A percentile compares a stretch with the other conserved stretches of the same genome.
phyloP scores from a whole-genome alignment of 2,113 vertebrate genomes.

The Melanocharis versteri region DNA sequence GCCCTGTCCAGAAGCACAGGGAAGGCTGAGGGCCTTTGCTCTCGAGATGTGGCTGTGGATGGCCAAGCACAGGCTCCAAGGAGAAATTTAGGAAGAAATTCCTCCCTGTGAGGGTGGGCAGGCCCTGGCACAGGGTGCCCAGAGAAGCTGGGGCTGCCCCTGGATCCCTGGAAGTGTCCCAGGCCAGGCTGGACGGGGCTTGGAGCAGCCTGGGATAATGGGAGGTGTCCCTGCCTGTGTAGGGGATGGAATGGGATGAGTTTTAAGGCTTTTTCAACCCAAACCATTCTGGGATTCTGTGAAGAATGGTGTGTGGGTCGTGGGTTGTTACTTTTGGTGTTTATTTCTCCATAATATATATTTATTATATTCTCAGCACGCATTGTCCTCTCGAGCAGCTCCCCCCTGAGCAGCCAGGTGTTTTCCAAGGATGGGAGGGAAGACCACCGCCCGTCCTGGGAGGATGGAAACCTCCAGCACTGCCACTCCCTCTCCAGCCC shows the following conservation, averaged over 20 bases:
- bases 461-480: neutral
- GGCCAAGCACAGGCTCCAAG: neutral
- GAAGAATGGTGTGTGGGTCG: neutral
- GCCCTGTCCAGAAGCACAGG: neutral
- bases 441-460: rapidly evolving
- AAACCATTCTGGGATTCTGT: neutral
- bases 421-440: neutral
- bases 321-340: neutral
- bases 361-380: too few relatives aligned
- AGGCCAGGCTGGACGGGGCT: neutral
- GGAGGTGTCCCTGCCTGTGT: neutral
- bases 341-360: neutral
- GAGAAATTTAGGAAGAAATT: neutral
- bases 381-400: neutral
- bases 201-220: rapidly evolving
- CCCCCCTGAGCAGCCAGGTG: neutral
- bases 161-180: neutral
- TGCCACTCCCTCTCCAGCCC: neutral
- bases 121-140: neutral
- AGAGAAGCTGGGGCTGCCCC: neutral
- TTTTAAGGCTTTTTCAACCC: neutral
- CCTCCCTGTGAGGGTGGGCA: rapidly evolving
- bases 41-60: neutral
- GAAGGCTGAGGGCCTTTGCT: neutral
- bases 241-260: neutral